Conservation (phyloP, 2,113 vertebrate genomes). For the Daboia siamensis region DNA sequence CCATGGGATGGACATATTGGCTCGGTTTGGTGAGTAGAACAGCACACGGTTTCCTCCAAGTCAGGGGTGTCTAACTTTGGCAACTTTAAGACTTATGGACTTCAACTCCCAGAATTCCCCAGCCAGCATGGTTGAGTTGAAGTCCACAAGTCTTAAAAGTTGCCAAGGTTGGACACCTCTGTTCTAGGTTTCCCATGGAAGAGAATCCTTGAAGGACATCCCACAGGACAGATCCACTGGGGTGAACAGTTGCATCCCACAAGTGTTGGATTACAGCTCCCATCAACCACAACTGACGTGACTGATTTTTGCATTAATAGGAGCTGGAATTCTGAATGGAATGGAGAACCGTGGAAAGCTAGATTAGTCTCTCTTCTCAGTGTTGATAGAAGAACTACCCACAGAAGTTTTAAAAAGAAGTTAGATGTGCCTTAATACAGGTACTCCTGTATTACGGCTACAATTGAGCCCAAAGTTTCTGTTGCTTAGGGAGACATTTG, state of each 20-base stretch:
- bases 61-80: background rate
- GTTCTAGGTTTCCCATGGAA: no score
- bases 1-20: constrained; percentile 79
- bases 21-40: constrained; percentile 74
- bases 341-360: no score
- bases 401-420: background rate
- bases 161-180: no score
- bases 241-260: background rate
- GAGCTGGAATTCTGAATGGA: background rate
- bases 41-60: no score
- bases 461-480: no score
- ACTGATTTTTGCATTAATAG: background rate
- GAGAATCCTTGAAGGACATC: background rate
- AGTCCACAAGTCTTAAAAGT: no score
- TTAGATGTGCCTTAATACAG: background rate
- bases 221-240: background rate
- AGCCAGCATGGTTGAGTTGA: background rate
- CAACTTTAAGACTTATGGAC: background rate
- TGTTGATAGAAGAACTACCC: background rate
- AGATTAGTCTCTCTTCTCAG: background rate
- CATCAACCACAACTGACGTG: background rate
- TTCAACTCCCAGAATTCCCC: background rate
- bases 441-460: no score
- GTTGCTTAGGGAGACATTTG: no score
- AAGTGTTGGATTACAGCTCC: background rate